phyloP scores from a whole-genome alignment of 2,113 vertebrate species.

The Jaculus jaculus region DNA sequence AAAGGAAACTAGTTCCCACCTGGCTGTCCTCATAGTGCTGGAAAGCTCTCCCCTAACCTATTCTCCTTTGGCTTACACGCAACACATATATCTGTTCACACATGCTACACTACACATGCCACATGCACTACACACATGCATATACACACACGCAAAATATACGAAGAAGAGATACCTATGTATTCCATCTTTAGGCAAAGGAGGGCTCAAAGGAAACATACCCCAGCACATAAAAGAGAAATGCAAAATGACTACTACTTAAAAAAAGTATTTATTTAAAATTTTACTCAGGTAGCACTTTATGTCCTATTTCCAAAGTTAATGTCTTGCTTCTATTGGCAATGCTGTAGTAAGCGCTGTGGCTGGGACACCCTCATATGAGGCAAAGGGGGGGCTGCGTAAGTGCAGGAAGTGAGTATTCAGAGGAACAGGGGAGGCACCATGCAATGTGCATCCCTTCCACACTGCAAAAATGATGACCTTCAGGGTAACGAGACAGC shows the following conservation, averaged over 20 bases:
- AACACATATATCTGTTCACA: too few species aligned
- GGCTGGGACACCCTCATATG: not conserved
- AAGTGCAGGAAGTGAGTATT: not conserved
- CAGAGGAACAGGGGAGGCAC: not conserved
- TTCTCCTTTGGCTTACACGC: too few species aligned
- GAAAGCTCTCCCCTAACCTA: too few species aligned
- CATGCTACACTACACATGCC: too few species aligned
- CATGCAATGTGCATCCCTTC: not conserved
- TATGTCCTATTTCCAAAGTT: slow-evolving; percentile 15
- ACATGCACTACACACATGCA: too few species aligned
- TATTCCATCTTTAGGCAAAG: not conserved
- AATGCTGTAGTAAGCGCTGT: not conserved
- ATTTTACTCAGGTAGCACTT: not conserved
- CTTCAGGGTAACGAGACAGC: not conserved
- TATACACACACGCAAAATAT: too few species aligned
- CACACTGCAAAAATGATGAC: not conserved
- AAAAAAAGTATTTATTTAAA: not conserved
- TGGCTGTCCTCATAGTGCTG: too few species aligned
- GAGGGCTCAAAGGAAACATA: not conserved
- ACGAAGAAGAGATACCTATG: not conserved
- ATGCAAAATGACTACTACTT: not conserved
- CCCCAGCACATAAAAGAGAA: not conserved
- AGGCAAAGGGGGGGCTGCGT: too few species aligned
- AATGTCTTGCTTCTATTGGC: not conserved
- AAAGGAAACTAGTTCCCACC: too few species aligned